Conservation (phyloP, 1,140 invertebrate genomes). For the Sarcophaga peregrina region DNA sequence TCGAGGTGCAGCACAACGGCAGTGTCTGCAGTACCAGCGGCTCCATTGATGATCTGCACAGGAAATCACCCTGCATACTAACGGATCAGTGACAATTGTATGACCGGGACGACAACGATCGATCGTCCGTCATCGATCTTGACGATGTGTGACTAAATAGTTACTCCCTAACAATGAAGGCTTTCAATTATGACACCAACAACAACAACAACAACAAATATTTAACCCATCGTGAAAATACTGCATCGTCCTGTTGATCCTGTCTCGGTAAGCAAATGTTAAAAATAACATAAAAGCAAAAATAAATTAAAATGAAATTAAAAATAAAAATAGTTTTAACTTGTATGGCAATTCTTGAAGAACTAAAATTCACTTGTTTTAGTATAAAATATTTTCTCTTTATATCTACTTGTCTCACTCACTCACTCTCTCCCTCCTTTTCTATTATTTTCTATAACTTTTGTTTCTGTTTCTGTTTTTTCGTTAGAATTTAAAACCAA, state of each 20-base stretch:
- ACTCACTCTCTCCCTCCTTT: background rate
- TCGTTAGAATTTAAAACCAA: conserved; percentile 7
- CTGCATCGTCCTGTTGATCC: background rate
- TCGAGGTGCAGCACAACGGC: conserved; percentile 77
- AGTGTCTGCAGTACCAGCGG: conserved; percentile 41
- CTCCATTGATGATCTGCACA: conserved; percentile 43
- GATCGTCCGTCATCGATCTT: conserved; percentile 63
- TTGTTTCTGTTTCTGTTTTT: background rate
- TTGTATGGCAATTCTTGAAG: background rate
- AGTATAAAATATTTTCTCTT: no score
- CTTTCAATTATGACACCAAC: background rate
- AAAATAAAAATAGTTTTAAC: conserved; percentile 19
- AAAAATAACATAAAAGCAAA: background rate
- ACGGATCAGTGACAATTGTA: conserved; percentile 65
- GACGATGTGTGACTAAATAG: conserved; percentile 63
- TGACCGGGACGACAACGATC: conserved; percentile 59
- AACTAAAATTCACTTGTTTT: no score
- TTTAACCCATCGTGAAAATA: background rate
- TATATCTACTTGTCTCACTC: background rate
- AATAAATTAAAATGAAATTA: background rate
- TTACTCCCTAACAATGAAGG: conserved; percentile 29
- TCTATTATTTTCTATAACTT: background rate
- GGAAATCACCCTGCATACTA: conserved; percentile 37
- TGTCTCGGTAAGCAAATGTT: background rate
- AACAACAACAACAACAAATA: background rate